Conservation (phyloP, 2,797 vertebrate genomes). For the Astyanax mexicanus region DNA sequence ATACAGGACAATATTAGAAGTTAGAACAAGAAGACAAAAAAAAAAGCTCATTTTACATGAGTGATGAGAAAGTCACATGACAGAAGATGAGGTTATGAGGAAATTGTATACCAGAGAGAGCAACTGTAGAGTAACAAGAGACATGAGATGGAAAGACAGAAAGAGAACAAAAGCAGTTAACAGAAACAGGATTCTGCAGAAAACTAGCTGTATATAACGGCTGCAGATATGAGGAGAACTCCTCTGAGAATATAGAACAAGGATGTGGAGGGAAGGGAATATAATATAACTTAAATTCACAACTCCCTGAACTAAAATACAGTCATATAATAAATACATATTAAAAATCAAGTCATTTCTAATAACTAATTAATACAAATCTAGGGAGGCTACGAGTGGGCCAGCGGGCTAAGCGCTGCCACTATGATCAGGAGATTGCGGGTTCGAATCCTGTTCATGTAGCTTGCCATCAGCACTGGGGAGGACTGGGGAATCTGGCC, state of each 20-base stretch:
- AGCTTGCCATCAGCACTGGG: no score
- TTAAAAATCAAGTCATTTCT: no score
- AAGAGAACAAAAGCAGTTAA: constrained; percentile 36
- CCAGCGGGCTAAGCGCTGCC: no score
- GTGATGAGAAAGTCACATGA: not conserved
- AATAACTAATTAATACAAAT: no score
- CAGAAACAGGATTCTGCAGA: constrained; percentile 67
- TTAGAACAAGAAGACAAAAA: not conserved
- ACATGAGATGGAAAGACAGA: not conserved
- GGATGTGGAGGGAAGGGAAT: no score
- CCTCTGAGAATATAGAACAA: constrained; percentile 69
- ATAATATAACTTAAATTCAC: no score
- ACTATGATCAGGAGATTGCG: no score
- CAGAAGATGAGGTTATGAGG: not conserved
- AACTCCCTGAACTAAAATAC: no score
- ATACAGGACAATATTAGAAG: not conserved
- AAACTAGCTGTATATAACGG: constrained; percentile 61
- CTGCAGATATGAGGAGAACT: constrained; percentile 73
- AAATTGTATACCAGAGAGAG: constrained; percentile 4
- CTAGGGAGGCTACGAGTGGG: no score
- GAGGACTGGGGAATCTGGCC: no score
- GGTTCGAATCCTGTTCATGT: no score
- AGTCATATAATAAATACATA: no score
- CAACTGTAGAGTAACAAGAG: not conserved
- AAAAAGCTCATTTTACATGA: not conserved